Base-by-base conservation (phyloP, 2,113 vertebrate species). In the Cyphotilapia sp. region DNA sequence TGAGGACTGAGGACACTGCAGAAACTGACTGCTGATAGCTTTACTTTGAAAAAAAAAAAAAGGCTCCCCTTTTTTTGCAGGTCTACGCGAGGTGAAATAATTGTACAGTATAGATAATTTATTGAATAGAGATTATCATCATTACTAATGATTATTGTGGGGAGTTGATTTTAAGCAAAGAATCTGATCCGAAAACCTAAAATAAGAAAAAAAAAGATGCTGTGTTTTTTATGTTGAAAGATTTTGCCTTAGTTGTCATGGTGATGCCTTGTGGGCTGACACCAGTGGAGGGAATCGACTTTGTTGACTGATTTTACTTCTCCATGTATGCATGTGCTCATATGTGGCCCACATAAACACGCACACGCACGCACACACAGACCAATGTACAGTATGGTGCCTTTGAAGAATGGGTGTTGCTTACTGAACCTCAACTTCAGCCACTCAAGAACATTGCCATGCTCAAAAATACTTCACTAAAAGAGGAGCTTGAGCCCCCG, bases 101-200 rank as follows among this genome's bases (percentile, higher is more conserved):
- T 94, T 96, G 96, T 97, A 97, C 94, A 96, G 95, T 95, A 97
- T 93, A 96, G 94, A 97, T 97, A 97, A 97, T 97, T 97, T 97
- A 97, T 97, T 97, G 95, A 96, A 96, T 94, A 97, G 96, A 96
- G 96, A 95, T 95, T 94, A 95, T 94, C 95, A 95, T 94, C 94
- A 90, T 92, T 85, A 94, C 94, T 92, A 95, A 94, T 95, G 93
- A 94, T 95, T 94, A 94, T 94, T 94, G 94, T 94, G 92, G 82
- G 87, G 90, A 87, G 87, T 91, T 92, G 88, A 91, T 92, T 95
- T 95, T 91, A 85, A 93, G 91, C 89, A 86, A 92, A 84, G 78
- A 93, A 85, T 91, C 66, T 42, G 87, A 90, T 27, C 45, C 61
- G 71, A 81, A 53, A 81, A 82, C 89, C 7, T 33, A 85, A 84